Conservation (phyloP, 2,888 invertebrate species). For the Melieria picta region DNA sequence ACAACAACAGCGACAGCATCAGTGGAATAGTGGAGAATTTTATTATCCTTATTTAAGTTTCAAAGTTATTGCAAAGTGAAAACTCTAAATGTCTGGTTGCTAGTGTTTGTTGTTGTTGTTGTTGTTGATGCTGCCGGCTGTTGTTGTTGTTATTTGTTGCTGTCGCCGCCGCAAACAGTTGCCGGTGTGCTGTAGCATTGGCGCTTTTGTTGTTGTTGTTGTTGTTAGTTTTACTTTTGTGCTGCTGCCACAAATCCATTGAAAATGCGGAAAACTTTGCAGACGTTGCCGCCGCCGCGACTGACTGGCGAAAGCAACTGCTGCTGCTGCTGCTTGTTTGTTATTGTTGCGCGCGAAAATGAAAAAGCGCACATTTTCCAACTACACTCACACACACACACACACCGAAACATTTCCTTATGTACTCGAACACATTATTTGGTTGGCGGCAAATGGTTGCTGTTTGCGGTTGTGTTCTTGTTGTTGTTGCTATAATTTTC, state of each 20-base stretch:
- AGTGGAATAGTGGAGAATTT: conserved; percentile 32
- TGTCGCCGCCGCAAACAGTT: not conserved
- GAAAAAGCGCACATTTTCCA: conserved; percentile 26
- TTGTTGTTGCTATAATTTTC: too few relatives aligned
- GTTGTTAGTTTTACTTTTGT: conserved; percentile 32
- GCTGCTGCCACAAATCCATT: conserved; percentile 34
- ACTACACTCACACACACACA: not conserved
- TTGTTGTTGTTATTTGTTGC: conserved; percentile 23
- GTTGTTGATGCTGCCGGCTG: conserved; percentile 8
- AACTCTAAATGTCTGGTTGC: conserved; percentile 49
- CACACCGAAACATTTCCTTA: not conserved
- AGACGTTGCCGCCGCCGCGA: conserved; percentile 31
- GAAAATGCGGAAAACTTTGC: conserved; percentile 37
- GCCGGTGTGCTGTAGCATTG: too few relatives aligned
- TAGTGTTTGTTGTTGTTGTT: conserved; percentile 12
- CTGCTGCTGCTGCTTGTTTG: conserved; percentile 12
- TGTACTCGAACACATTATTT: not conserved
- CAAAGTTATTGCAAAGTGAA: conserved; percentile 54
- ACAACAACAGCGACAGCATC: conserved; percentile 23
- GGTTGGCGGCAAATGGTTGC: not conserved
- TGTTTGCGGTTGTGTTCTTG: too few relatives aligned
- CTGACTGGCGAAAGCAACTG: not conserved
- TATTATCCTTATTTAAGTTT: conserved; percentile 62
- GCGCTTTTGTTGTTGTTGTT: conserved; percentile 40
- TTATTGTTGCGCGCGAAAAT: conserved; percentile 25